Percentiles rank a stretch among this genome's conserved stretches.
Conservation (phyloP, 2,797 vertebrate species). For the Nyctalus aviator region DNA sequence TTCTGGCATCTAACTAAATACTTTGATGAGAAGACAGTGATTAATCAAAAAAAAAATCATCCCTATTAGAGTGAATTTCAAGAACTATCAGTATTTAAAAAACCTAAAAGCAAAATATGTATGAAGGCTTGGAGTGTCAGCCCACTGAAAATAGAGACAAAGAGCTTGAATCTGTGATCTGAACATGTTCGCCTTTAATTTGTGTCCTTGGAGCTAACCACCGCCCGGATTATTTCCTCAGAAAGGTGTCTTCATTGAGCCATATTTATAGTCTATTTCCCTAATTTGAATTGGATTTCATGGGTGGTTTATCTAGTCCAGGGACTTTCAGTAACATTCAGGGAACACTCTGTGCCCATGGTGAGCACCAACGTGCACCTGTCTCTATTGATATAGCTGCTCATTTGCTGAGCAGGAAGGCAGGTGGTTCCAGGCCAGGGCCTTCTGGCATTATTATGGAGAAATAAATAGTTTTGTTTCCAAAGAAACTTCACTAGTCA, state of each 20-base stretch:
- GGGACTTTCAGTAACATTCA: constrained; percentile 34
- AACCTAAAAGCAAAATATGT: background rate
- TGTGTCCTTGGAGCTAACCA: constrained; percentile 35
- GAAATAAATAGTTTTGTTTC: constrained; percentile 57
- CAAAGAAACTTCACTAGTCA: background rate
- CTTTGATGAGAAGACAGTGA: background rate
- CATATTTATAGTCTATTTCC: constrained; percentile 61
- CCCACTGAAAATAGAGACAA: background rate
- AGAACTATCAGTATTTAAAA: background rate
- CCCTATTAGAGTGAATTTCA: background rate
- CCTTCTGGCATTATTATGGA: background rate
- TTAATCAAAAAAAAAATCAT: background rate
- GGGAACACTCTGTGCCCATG: constrained; percentile 14
- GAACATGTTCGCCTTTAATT: background rate
- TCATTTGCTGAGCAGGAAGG: constrained; percentile 28
- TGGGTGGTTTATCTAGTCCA: constrained; percentile 57
- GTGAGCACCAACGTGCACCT: constrained; percentile 21
- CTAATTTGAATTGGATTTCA: constrained; percentile 60
- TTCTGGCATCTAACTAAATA: background rate
- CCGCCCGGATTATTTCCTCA: constrained; percentile 57
- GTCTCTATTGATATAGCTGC: constrained; percentile 24
- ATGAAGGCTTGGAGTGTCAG: background rate
- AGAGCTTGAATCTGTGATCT: constrained; percentile 21
- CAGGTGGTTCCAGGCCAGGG: constrained; percentile 19
- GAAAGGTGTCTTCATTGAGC: constrained; percentile 43